A percentile compares a stretch with the other conserved stretches of the same genome.
Evolutionary conservation across 2,888 invertebrate genomes (phyloP).

Genomic region (Tenthredo livida): DNA sequence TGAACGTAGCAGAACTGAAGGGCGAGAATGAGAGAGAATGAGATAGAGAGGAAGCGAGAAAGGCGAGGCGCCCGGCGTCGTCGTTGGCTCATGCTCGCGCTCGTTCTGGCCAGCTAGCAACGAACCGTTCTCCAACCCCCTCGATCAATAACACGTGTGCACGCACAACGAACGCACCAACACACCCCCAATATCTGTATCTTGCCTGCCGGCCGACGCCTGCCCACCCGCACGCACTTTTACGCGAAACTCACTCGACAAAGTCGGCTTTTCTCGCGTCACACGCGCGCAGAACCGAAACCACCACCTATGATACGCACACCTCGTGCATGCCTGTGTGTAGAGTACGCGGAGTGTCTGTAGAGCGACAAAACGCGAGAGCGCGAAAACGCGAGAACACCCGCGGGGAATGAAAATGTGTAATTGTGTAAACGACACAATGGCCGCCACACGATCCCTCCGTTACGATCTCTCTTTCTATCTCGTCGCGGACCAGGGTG

Average conservation of each 20-base stretch:
- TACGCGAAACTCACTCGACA: conserved; percentile 22
- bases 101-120: conserved; percentile 48
- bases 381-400: conserved; percentile 9
- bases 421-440: conserved; percentile 57
- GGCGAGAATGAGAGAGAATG: conserved; percentile 26
- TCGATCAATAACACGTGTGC: conserved; percentile 77
- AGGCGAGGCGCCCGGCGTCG: conserved; percentile 24
- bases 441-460: conserved; percentile 60
- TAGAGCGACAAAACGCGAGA: background rate
- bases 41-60: conserved; percentile 28
- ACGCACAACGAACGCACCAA: conserved; percentile 64
- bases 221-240: conserved; percentile 16
- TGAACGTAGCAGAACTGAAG: conserved; percentile 38
- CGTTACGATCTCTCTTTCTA: background rate
- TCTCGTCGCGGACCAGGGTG: background rate
- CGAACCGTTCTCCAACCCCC: conserved; percentile 55
- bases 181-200: background rate
- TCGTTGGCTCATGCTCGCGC: background rate
- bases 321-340: background rate
- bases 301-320: background rate
- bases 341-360: background rate
- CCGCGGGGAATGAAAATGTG: conserved; percentile 49
- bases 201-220: background rate
- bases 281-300: background rate
- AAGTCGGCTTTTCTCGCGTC: background rate